Conservation (phyloP, 2,888 invertebrate genomes). For the Eubasilissa splendida region DNA sequence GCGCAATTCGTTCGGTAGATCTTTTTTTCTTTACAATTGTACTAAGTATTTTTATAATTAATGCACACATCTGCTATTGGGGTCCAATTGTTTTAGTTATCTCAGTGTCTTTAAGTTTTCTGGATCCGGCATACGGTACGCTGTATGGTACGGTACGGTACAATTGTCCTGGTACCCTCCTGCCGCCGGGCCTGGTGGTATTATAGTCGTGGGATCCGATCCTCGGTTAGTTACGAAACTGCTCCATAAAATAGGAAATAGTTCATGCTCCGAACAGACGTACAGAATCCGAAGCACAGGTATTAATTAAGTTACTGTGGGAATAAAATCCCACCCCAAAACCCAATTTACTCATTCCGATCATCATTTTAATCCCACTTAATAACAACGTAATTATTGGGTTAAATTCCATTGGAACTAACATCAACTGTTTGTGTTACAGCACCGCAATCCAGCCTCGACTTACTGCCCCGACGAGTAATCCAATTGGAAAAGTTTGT, state of each 20-base stretch:
- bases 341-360: constrained; percentile 32
- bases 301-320: constrained; percentile 23
- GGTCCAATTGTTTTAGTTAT: too few relatives aligned
- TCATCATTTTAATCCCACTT: constrained; percentile 20
- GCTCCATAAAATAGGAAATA: background rate
- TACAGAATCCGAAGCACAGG: constrained; percentile 2
- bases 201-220: too few relatives aligned
- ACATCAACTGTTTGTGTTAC: constrained; percentile 10
- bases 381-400: constrained; percentile 28
- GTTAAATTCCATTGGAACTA: constrained; percentile 25
- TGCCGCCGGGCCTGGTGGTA: too few relatives aligned
- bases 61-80: too few relatives aligned
- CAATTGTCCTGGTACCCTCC: too few relatives aligned
- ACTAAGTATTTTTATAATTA: too few relatives aligned
- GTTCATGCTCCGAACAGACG: background rate
- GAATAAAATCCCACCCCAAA: constrained; percentile 20
- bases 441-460: background rate
- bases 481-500: background rate
- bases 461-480: background rate
- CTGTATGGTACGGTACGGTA: too few relatives aligned
- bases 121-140: too few relatives aligned
- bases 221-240: background rate
- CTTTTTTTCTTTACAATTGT: too few relatives aligned
- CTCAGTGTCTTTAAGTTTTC: too few relatives aligned
- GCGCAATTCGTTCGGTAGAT: too few relatives aligned